phyloP scores from a whole-genome alignment of 2,113 vertebrate species.

The Phylloscopus trochiloides region DNA sequence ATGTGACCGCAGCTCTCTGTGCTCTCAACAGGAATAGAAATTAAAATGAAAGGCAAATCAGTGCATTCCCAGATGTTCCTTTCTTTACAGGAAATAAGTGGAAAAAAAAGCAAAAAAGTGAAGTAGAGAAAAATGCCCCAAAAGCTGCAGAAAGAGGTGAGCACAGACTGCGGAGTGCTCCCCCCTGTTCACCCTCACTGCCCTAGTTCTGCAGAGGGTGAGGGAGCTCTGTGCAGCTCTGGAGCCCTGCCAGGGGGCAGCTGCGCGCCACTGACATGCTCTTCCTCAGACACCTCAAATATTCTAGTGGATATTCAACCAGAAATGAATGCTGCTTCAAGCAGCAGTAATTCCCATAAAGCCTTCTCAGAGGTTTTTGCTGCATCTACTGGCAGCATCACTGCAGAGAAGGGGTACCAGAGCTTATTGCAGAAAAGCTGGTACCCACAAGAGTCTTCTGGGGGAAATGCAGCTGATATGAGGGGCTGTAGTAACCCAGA shows the following conservation, averaged over 20 bases:
- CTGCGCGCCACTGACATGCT: not conserved
- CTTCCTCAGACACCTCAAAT: conserved; percentile 18
- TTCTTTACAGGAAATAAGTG: not conserved
- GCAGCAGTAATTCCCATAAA: conserved; percentile 9
- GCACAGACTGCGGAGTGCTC: not conserved
- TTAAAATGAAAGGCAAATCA: not conserved
- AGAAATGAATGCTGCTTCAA: conserved; percentile 32
- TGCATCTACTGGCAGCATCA: not conserved
- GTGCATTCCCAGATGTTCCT: conserved; percentile 23
- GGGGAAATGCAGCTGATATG: not conserved
- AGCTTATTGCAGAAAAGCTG: not conserved
- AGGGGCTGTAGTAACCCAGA: not conserved
- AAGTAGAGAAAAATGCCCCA: conserved; percentile 58
- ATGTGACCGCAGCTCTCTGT: not conserved
- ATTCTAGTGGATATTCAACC: not conserved
- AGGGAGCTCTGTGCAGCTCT: not conserved
- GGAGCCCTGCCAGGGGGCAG: conserved; percentile 10
- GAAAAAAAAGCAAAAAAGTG: not conserved
- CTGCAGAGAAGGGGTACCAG: not conserved
- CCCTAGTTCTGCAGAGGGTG: conserved; percentile 7
- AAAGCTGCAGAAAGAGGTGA: conserved; percentile 58
- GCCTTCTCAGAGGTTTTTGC: conserved; percentile 11
- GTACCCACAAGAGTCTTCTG: not conserved
- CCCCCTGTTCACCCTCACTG: not conserved
- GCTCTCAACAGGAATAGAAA: not conserved